Base-by-base conservation (phyloP, 2,113 vertebrate species). In the Osmerus eperlanus region DNA sequence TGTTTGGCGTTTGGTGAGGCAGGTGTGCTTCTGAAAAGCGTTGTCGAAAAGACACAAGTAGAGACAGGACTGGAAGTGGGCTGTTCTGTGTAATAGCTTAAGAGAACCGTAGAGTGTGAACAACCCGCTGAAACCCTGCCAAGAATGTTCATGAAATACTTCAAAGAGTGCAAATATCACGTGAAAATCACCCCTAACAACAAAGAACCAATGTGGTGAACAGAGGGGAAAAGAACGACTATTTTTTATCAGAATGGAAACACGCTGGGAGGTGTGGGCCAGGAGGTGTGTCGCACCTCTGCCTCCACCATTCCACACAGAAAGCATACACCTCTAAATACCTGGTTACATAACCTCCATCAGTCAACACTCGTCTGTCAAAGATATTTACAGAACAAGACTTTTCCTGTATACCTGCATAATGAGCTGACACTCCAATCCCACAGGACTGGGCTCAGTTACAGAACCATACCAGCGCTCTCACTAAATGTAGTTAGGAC, bases 401-500 rank as follows among this genome's bases (percentile, higher is more conserved):
- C 32, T 65, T 47, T 21, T 73, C 52, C 3, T 65, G 58, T 23
- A 59, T 70, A 61, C 52, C 60, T 36, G 25, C 14, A 67, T 25
- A 25, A 67, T 52, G 13, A 53, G 14, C 64, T 65, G 28, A 71
- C n/a, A n/a, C 55, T 65, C 25, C 16, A 59, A 69, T 53, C 54
- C 29, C 67, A 52, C 52, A 53, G 23, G 54, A 58, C 23, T 73
- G 13, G 28, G 59, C 69, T 77, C 63, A 21, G 53, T 63, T 72
- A 71, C 52, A 32, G 16, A 16, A 64, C 62, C 62, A 19, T 64
- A 75, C 58, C 56, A 64, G 41, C 41, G 72, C 58, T 52, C 69
- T 75, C 51, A 55, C 28, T 67, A 2, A 65, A 76, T 52, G 61
- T 53, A 60, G 53, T 63, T 62, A 73, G 47, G 70, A 47, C 28